These are phyloP conservation scores for Centruroides vittatus DNA, from an alignment of 1,140 invertebrate genomes.

Conservation along the genomic window DNA sequence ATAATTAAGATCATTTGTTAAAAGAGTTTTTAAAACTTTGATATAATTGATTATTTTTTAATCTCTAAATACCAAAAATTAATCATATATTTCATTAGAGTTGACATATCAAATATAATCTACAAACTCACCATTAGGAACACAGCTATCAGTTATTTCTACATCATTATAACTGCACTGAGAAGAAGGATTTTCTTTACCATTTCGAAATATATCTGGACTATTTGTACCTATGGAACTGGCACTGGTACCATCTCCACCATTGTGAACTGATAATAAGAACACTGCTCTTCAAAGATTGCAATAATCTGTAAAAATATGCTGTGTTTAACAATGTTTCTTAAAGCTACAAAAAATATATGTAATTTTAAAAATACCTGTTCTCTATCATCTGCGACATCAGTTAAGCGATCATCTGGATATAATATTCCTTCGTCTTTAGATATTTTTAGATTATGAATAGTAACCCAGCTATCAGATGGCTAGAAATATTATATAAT, in stretches of 20 bases:
- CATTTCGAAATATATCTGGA: constrained; percentile 28
- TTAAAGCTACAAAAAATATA: neutral
- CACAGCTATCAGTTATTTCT: constrained; percentile 4
- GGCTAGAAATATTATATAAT: constrained; percentile 2
- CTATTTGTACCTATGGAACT: constrained; percentile 60
- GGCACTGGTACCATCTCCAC: constrained; percentile 68
- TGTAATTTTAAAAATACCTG: constrained; percentile 37
- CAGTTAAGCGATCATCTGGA: constrained; percentile 18
- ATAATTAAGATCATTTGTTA: too few species aligned
- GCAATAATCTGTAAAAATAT: constrained; percentile 12
- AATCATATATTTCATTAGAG: neutral
- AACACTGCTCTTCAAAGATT: constrained; percentile 10
- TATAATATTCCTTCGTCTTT: constrained; percentile 37
- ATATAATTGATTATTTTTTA: too few species aligned
- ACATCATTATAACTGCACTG: constrained; percentile 1
- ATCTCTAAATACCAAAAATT: neutral
- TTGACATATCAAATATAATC: neutral
- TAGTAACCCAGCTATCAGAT: constrained; percentile 46
- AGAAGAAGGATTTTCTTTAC: constrained; percentile 4
- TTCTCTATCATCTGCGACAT: constrained; percentile 53
- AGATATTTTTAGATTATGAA: constrained; percentile 74
- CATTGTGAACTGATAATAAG: constrained; percentile 5
- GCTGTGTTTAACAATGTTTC: too few species aligned
- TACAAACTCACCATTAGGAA: neutral
- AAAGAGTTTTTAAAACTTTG: too few species aligned